Percentiles rank a stretch among this genome's conserved stretches.
These are phyloP conservation scores for Meteorus sp. DNA, from an alignment of 1,140 invertebrate species.

Conservation along the genomic window DNA sequence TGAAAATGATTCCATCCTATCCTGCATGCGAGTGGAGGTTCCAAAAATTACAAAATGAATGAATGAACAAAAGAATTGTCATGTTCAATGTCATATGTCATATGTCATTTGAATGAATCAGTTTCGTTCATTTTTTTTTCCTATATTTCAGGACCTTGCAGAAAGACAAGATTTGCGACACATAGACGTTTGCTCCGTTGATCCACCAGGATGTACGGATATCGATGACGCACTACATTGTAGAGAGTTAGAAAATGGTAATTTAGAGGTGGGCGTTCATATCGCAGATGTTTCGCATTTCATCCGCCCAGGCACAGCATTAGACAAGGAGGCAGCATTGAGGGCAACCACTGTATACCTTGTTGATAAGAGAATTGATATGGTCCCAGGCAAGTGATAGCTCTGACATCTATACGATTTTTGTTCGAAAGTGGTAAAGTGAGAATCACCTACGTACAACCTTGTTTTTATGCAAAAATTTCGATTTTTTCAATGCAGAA, in stretches of 20 bases:
- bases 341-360: slow-evolving; percentile 90
- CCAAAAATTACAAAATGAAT: too few species aligned
- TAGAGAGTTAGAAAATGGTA: slow-evolving; percentile 71
- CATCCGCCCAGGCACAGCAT: slow-evolving; percentile 81
- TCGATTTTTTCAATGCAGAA: slow-evolving; percentile 66
- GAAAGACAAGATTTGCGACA: slow-evolving; percentile 82
- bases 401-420: not conserved
- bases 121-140: slow-evolving; percentile 11
- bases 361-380: slow-evolving; percentile 86
- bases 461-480: slow-evolving; percentile 12
- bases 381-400: slow-evolving; percentile 73
- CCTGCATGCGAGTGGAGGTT: too few species aligned
- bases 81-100: not conserved
- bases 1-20: too few species aligned
- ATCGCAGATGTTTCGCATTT: slow-evolving; percentile 96
- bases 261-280: slow-evolving; percentile 90
- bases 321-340: slow-evolving; percentile 85
- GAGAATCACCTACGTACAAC: too few species aligned
- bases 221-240: slow-evolving; percentile 99
- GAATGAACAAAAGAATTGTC: not conserved
- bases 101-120: not conserved
- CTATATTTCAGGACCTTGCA: slow-evolving; percentile 68
- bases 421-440: too few species aligned
- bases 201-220: slow-evolving; percentile 98
- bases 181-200: slow-evolving; percentile 91